phyloP scores from a whole-genome alignment of 37 sponge, comb jelly and placozoan genomes.

The Amphimedon queenslandica region DNA sequence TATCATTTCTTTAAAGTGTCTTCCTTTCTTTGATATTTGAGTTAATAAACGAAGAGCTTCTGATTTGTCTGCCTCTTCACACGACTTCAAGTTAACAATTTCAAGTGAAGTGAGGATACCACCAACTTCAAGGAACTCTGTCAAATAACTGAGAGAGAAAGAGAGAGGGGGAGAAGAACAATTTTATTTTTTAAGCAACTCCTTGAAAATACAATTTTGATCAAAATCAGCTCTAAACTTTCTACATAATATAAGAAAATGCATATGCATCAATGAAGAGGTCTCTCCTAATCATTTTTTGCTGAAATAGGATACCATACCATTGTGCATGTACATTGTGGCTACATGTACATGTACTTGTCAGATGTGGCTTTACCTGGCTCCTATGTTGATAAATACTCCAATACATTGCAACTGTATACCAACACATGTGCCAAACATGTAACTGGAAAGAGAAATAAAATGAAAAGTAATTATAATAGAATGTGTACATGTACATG shows the following conservation, averaged over 20 bases:
- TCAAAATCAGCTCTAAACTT: too few relatives aligned
- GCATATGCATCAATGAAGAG: too few relatives aligned
- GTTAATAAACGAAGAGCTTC: conserved; percentile 73
- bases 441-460: conserved; percentile 33
- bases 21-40: too few relatives aligned
- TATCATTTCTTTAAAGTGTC: too few relatives aligned
- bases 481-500: too few relatives aligned
- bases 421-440: conserved; percentile 65
- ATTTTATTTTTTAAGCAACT: too few relatives aligned
- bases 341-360: conserved; percentile 1
- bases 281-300: too few relatives aligned
- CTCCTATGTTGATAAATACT: conserved; percentile 72
- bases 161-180: too few relatives aligned
- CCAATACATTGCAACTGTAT: conserved; percentile 71
- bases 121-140: conserved; percentile 96
- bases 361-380: conserved; percentile 88
- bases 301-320: too few relatives aligned
- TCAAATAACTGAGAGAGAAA: conserved; percentile 86
- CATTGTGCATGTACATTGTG: too few relatives aligned
- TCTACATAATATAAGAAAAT: too few relatives aligned
- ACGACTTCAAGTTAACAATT: conserved; percentile 70
- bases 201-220: too few relatives aligned
- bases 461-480: not conserved
- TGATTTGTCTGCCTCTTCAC: conserved; percentile 64
- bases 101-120: conserved; percentile 95